Conservation (phyloP, 1,140 invertebrate genomes). For the Oncopeltus fasciatus region DNA sequence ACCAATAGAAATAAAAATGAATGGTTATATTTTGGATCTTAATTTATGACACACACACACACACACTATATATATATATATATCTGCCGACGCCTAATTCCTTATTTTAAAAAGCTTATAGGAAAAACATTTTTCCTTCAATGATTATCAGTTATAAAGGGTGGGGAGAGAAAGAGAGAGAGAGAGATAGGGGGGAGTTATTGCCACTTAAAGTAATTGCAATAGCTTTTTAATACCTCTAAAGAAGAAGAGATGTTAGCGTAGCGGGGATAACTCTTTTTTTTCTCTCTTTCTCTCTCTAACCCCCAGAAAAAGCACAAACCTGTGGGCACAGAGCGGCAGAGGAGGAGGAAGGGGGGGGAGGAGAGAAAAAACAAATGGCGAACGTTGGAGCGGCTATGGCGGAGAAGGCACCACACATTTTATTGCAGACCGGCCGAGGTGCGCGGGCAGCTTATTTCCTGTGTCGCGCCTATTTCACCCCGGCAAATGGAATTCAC, state of each 20-base stretch:
- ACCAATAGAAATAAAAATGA: no score
- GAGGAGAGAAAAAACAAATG: constrained; percentile 1
- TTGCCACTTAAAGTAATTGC: constrained; percentile 9
- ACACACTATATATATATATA: no score
- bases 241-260: not conserved
- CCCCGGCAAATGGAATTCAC: not conserved
- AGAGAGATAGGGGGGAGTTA: not conserved
- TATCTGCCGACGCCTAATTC: no score
- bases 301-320: constrained; percentile 1
- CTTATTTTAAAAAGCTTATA: no score
- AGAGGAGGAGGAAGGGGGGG: not conserved
- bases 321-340: not conserved
- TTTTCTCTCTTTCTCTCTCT: no score
- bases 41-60: no score
- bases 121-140: not conserved
- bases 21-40: no score
- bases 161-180: no score
- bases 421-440: not conserved
- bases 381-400: not conserved
- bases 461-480: not conserved
- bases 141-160: no score
- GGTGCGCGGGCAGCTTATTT: no score
- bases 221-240: constrained; percentile 5
- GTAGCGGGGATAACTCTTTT: not conserved
- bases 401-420: not conserved